Base-by-base conservation (phyloP, 2,797 vertebrate species). In the Phoeniculus purpureus region DNA sequence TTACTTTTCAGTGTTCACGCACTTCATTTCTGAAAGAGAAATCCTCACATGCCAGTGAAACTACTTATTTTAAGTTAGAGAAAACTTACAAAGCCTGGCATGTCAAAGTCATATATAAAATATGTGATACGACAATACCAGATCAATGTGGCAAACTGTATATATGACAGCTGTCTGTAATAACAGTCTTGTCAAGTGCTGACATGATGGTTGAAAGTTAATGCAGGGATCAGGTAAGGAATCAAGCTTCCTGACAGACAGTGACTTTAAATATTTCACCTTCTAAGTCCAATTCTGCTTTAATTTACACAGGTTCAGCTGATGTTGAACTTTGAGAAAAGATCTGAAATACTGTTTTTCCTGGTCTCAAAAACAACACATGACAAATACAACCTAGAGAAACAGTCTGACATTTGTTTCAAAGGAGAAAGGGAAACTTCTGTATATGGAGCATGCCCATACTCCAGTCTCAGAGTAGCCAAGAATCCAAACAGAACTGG, bases 111-210 rank as follows among this genome's bases (percentile, higher is more conserved):
- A 79, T 66, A 81, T 26, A 74, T 29, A 61, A 88, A 89, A 76
- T 47, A 61, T 7, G 1, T 31, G 82, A 74, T 52, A 65, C 52
- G 83, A 86, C 91, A 95, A 74, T 58, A 40, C 7, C 54, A 82
- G 75, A 93, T 65, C 61, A 65, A 86, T 81, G 22, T 27, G 19
- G 51, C 37, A 86, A 81, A 52, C 51, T 80, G 58, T 19, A 12
- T 26, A 31, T 34, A 31, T 67, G 89, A 65, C 83, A 93, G 75
- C 78, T 94, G 77, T 56, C 92, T 89, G 67, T 68, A 85, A 52
- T 15, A 51, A 52, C 7, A 80, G 23, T 71, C 40, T 48, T 87
- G 64, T 77, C 71, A 81, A 60, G 43, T 6, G 20, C 50, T 89
- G 66, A 66, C 47, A 15, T 60, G 45, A 67, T 43, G 15, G 31